Evolutionary conservation across 1,140 invertebrate species (phyloP).

Genomic region (Scylla paramamosain): DNA sequence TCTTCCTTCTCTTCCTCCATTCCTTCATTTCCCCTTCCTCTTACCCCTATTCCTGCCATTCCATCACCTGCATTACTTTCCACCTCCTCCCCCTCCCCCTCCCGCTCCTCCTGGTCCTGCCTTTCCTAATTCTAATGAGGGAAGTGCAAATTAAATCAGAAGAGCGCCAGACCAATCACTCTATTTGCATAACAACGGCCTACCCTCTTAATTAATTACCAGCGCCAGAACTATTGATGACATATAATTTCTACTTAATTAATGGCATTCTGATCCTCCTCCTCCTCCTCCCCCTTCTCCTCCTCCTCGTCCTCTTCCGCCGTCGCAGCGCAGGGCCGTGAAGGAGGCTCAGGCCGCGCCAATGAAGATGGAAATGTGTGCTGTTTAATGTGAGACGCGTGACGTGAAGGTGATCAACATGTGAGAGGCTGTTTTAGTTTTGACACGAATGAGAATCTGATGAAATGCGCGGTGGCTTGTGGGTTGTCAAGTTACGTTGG

Average conservation of each 20-base stretch:
- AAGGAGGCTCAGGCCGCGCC: too few relatives aligned
- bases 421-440: too few relatives aligned
- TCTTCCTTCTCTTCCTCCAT: neutral
- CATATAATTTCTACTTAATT: neutral
- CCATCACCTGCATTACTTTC: neutral
- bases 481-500: too few relatives aligned
- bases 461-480: too few relatives aligned
- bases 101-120: neutral
- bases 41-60: neutral
- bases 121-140: neutral
- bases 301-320: too few relatives aligned
- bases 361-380: too few relatives aligned
- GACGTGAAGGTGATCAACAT: too few relatives aligned
- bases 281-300: too few relatives aligned
- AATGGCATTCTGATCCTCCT: too few relatives aligned
- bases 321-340: too few relatives aligned
- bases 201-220: neutral
- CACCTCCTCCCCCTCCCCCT: neutral
- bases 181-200: neutral
- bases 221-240: neutral
- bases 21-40: neutral
- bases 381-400: too few relatives aligned
- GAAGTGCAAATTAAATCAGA: neutral
- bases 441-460: too few relatives aligned
- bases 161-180: neutral